These are phyloP conservation scores for Diploscapter pachys DNA, from an alignment of 1,140 invertebrate genomes.

Conservation along the genomic window DNA sequence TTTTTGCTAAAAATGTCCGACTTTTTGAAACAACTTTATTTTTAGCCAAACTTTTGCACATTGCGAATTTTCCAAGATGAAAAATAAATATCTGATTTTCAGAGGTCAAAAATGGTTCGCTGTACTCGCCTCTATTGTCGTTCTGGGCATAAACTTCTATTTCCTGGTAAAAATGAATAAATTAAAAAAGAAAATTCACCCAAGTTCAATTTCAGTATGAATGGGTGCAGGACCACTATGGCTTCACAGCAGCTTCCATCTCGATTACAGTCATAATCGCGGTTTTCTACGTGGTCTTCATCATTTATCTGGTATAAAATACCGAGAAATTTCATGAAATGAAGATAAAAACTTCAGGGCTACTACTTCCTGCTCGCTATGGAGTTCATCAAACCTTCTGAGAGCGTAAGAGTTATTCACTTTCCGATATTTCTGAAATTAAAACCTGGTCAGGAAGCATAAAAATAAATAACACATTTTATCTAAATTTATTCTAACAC, in stretches of 20 bases:
- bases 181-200: no score
- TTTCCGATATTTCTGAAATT: not conserved
- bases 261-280: conserved; percentile 65
- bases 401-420: not conserved
- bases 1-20: conserved; percentile 4
- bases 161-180: conserved; percentile 65
- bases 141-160: conserved; percentile 78
- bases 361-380: conserved; percentile 38
- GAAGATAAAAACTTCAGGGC: conserved; percentile 19
- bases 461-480: not conserved
- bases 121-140: conserved; percentile 64
- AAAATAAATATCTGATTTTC: conserved; percentile 20
- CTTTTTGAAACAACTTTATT: not conserved
- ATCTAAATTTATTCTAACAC: not conserved
- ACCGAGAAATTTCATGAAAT: not conserved
- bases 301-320: conserved; percentile 67
- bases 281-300: conserved; percentile 70
- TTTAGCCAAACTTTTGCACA: not conserved
- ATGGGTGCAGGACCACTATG: conserved; percentile 64
- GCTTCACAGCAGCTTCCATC: conserved; percentile 61
- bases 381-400: conserved; percentile 23
- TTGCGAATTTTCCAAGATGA: not conserved
- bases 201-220: conserved; percentile 50
- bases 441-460: not conserved
- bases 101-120: conserved; percentile 42